Base-by-base conservation (phyloP, 2,888 invertebrate genomes). In the Phengaris arion region DNA sequence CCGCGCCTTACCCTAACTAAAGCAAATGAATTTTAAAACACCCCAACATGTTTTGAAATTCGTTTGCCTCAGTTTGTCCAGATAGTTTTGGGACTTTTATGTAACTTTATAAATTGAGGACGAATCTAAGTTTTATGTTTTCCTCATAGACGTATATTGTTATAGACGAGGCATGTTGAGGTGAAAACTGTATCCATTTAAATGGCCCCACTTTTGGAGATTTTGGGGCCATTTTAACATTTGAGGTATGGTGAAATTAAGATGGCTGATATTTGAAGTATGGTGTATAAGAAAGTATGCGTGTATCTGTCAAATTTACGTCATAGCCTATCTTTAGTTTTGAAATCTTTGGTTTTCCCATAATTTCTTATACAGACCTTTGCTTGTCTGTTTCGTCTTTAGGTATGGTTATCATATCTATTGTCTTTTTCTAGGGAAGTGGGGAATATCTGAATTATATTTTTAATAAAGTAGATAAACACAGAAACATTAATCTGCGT, bases 31-130 rank as follows among this genome's bases (percentile, higher is more conserved):
- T 69, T 69, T 52, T 51, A 52, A 72, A 51, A 72, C 54, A 64
- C 76, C 77, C 81, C 80, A 77, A 81, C 80, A 80, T 80, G 77
- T 80, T 81, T 69, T 68, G 77, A 79, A 81, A 78, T 79, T 80
- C 77, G 78, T 80, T 80, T 79, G 77, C 78, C 76, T 77, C 77
- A 78, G 72, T 79, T 80, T 75, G 78, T 79, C 74, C 77, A 78
- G 77, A 76, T 74, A 74, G 76, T 77, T 77, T 76, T 74, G 74
- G 77, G 74, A 76, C 76, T 75, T 77, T 77, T 79, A 79, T 79
- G 68, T 77, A 78, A 81, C 78, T 78, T 79, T 74, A 78, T 77
- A 75, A 51, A 59, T 76, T 77, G 75, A 73, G 54, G 75, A 75
- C 70, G 70, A 75, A 74, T 74, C 5, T 4, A 48, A 69, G 15